Evolutionary conservation across 2,888 invertebrate genomes (phyloP).

Genomic region (Xestoiulus laeticollis): DNA sequence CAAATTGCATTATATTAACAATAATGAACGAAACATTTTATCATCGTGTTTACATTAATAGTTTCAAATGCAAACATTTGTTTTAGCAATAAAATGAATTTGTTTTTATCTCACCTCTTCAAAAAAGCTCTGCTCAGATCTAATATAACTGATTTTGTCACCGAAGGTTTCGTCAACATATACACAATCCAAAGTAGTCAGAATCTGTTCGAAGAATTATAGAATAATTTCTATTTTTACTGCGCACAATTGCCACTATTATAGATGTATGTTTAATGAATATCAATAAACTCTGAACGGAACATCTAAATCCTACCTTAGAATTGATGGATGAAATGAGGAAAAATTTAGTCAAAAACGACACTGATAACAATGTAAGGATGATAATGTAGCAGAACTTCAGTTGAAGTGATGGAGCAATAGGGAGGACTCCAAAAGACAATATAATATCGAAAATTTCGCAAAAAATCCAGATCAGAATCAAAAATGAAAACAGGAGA

Average conservation of each 20-base stretch:
- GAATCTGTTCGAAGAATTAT: too few species aligned
- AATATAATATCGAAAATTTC: constrained; percentile 31
- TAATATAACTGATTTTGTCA: background rate
- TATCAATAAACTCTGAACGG: too few species aligned
- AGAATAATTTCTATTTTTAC: too few species aligned
- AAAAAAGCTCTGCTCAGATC: background rate
- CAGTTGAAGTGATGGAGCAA: background rate
- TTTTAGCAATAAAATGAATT: background rate
- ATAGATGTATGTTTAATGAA: background rate
- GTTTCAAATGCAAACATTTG: background rate
- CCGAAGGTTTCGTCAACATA: background rate
- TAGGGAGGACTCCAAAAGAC: background rate
- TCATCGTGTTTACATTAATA: too few species aligned
- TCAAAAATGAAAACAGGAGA: background rate
- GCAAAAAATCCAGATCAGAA: constrained; percentile 5
- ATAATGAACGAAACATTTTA: too few species aligned
- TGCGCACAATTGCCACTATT: too few species aligned
- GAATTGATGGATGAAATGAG: constrained; percentile 21
- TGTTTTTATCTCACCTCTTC: background rate
- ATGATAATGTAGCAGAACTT: background rate
- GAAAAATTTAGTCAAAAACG: constrained; percentile 40
- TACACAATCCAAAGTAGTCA: background rate
- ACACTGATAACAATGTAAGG: background rate
- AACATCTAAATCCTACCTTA: constrained; percentile 14
- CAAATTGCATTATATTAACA: too few species aligned